These are phyloP conservation scores for Seriola aureovittata DNA, from an alignment of 2,113 vertebrate genomes.

Conservation along the genomic window DNA sequence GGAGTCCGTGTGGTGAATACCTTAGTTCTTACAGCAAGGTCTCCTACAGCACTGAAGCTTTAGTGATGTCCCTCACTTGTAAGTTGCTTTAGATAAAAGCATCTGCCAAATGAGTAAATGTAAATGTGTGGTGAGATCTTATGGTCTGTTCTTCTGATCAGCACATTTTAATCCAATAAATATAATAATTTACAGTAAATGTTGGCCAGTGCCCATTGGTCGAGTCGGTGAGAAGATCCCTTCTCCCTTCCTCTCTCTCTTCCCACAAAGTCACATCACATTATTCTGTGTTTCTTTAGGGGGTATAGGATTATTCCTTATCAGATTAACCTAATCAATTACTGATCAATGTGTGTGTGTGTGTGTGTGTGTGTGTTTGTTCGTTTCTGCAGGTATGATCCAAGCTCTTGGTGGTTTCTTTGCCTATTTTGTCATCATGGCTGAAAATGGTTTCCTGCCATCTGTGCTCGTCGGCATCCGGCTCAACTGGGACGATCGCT, in stretches of 20 bases:
- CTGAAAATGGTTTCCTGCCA: conserved; percentile 89
- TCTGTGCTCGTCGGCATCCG: conserved; percentile 85
- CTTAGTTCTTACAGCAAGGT: too few species aligned
- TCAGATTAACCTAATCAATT: neutral
- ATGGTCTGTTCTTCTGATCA: too few species aligned
- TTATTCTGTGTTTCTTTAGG: neutral
- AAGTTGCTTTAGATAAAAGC: too few species aligned
- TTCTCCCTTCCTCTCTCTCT: neutral
- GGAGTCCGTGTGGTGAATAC: too few species aligned
- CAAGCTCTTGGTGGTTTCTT: conserved; percentile 91
- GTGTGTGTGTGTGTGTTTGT: neutral
- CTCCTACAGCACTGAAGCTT: too few species aligned
- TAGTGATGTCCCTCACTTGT: too few species aligned
- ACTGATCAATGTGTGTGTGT: neutral
- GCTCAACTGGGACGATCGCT: conserved; percentile 87
- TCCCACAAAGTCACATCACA: neutral
- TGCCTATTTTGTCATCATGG: conserved; percentile 90
- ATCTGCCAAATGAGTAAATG: too few species aligned
- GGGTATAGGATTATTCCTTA: neutral
- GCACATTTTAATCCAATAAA: too few species aligned
- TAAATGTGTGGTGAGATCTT: too few species aligned
- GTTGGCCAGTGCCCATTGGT: neutral
- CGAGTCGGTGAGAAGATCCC: too few species aligned
- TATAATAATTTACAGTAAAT: neutral
- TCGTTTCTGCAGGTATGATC: conserved; percentile 88